A percentile compares a stretch with the other conserved stretches of the same genome.
Conservation (phyloP, 1,140 invertebrate species). For the Phthorimaea operculella region DNA sequence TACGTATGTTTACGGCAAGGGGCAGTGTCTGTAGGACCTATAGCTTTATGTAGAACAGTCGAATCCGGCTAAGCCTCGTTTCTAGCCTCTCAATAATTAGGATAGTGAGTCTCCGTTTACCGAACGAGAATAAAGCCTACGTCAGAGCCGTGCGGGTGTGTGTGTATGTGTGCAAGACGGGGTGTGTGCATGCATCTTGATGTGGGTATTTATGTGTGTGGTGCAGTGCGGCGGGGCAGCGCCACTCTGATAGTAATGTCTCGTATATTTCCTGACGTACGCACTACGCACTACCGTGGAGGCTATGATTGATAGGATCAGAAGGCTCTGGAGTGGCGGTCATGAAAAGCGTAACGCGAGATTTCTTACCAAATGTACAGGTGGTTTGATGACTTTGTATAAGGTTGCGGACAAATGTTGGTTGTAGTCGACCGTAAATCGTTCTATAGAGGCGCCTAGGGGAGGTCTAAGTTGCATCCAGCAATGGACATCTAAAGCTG, state of each 20-base stretch:
- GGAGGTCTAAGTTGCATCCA: too few species aligned
- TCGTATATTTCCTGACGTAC: conserved; percentile 42
- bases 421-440: too few species aligned
- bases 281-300: conserved; percentile 24
- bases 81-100: conserved; percentile 60
- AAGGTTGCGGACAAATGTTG: too few species aligned
- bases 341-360: too few species aligned
- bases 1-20: too few species aligned
- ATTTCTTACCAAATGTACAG: too few species aligned
- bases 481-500: too few species aligned
- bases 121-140: conserved; percentile 58
- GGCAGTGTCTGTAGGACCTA: too few species aligned
- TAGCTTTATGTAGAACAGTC: background rate
- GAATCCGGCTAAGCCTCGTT: conserved; percentile 30
- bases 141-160: conserved; percentile 36
- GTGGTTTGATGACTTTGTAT: too few species aligned
- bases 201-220: conserved; percentile 39
- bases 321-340: too few species aligned
- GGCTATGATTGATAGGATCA: too few species aligned
- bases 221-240: conserved; percentile 7
- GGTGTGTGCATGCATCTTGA: conserved; percentile 40
- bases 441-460: too few species aligned
- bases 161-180: conserved; percentile 29
- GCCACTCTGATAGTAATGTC: conserved; percentile 41
- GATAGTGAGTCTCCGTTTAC: conserved; percentile 56